Base-by-base conservation (phyloP, 2,113 vertebrate genomes). In the Grammatotria lemairii region DNA sequence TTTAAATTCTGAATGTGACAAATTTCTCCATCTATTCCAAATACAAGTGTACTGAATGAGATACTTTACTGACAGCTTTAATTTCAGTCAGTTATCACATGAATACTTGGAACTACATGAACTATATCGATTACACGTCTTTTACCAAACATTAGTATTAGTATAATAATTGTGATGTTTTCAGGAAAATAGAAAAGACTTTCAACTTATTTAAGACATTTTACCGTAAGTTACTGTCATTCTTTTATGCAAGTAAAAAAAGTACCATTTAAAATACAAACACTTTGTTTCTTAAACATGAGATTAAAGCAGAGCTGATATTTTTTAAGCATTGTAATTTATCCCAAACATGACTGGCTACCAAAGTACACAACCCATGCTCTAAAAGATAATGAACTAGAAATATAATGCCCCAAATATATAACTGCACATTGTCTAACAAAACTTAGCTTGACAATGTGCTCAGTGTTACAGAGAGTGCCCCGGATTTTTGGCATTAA, bases 341-440 rank as follows among this genome's bases (percentile, higher is more conserved):
- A 70, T 54, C n/a, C 73, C 16, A 40, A 83, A 89, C 23, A 45
- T 68, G n/a, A 84, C 35, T 38, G 35, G 11, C 8, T 33, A 33
- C 8, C 33, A 33, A 33, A 33, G 33, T 33, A 33, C 33, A 33
- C 33, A 33, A 33, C 33, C 33, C 33, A 33, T 33, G 33, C 9
- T 70, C 12, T 42, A 85, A 63, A 85, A 58, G 38, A 57, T 63
- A 11, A 35, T 8, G 7, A 87, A 85, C 28, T 17, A 14, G 35
- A 13, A 11, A 5, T 86, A 85, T 68, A 65, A 89, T 83, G 84
- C 14, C 9, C 23, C 16, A 75, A 75, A 28, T 47, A 78, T 31
- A 78, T 81, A 89, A 63, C 83, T 86, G 81, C 63, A 87, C 13
- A 88, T 90, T 89, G 93, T 87, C 54, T 84, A 91, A 86, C 86